Evolutionary conservation across 2,113 vertebrate species (phyloP).

Genomic region (Triplophysa dalaica): DNA sequence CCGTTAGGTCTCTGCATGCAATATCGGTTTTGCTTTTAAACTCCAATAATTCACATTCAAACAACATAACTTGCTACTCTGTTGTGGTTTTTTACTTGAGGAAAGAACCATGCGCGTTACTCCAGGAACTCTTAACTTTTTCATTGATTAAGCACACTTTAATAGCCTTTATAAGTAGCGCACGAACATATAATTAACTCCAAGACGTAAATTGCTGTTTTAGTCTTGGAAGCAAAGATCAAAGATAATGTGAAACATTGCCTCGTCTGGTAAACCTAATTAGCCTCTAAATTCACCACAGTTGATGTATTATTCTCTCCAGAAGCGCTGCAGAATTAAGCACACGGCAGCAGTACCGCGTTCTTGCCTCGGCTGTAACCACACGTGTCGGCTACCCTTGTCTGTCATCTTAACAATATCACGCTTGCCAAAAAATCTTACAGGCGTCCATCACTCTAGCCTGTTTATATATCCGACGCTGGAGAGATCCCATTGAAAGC

Average conservation of each 20-base stretch:
- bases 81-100: background rate
- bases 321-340: background rate
- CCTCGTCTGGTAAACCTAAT: slow-evolving; percentile 13
- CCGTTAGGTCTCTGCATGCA: background rate
- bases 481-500: slow-evolving; percentile 39
- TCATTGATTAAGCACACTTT: slow-evolving; percentile 14
- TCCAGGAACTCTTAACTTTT: slow-evolving; percentile 9
- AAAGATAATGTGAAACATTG: slow-evolving; percentile 27
- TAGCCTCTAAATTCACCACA: slow-evolving; percentile 14
- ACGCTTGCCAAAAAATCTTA: slow-evolving; percentile 41
- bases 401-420: slow-evolving; percentile 52
- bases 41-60: background rate
- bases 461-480: slow-evolving; percentile 46
- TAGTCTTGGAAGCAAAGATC: slow-evolving; percentile 22
- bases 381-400: slow-evolving; percentile 26
- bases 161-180: slow-evolving; percentile 27
- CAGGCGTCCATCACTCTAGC: slow-evolving; percentile 27
- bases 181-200: slow-evolving; percentile 21
- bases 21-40: background rate
- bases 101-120: background rate
- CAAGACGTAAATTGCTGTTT: slow-evolving; percentile 37
- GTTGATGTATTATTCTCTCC: slow-evolving; percentile 6
- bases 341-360: slow-evolving; percentile 11
- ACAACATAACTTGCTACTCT: background rate
- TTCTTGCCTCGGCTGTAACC: slow-evolving; percentile 28